These are phyloP conservation scores for Mus minutoides DNA, from an alignment of 2,797 vertebrate species.

Conservation along the genomic window DNA sequence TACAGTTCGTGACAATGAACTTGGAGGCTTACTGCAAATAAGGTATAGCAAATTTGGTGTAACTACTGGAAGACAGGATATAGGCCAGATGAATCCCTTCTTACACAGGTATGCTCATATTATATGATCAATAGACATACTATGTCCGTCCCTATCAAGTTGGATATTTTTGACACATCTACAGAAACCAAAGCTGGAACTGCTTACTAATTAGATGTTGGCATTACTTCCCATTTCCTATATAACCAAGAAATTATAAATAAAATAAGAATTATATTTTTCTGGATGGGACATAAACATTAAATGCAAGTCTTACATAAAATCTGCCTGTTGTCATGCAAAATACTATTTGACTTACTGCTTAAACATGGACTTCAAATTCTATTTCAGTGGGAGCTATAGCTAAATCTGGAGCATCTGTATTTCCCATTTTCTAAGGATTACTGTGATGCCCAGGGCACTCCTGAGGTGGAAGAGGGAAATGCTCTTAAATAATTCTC, in stretches of 20 bases:
- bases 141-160: constrained; percentile 96
- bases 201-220: constrained; percentile 92
- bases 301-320: background rate
- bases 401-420: constrained; percentile 95
- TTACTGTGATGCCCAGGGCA: constrained; percentile 83
- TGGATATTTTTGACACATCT: constrained; percentile 96
- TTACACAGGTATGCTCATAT: constrained; percentile 94
- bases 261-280: background rate
- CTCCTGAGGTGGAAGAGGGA: constrained; percentile 78
- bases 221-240: constrained; percentile 97
- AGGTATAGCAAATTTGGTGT: constrained; percentile 95
- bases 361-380: background rate
- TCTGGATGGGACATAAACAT: background rate
- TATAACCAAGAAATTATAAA: constrained; percentile 66
- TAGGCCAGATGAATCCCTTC: constrained; percentile 96
- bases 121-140: constrained; percentile 97
- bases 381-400: constrained; percentile 98
- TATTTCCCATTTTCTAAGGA: constrained; percentile 95
- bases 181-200: constrained; percentile 95
- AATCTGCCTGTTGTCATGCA: background rate
- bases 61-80: constrained; percentile 97
- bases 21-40: constrained; percentile 93
- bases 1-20: constrained; percentile 94
- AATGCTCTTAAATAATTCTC: constrained; percentile 85
- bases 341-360: background rate